Conservation (phyloP, 2,888 invertebrate genomes). For the Eilema depressum region DNA sequence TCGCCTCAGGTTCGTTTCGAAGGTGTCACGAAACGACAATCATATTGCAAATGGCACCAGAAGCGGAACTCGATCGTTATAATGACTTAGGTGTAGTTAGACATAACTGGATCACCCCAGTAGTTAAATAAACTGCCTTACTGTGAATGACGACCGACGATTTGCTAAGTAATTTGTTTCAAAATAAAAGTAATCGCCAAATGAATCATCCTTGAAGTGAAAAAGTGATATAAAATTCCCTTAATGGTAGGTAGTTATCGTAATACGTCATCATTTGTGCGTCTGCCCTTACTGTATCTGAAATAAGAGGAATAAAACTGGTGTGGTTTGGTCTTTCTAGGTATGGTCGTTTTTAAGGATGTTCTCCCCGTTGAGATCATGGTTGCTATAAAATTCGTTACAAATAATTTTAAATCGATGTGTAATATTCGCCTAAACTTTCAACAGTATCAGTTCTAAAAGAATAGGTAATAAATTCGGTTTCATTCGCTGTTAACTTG, state of each 20-base stretch:
- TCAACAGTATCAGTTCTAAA: not conserved
- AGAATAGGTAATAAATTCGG: too few species aligned
- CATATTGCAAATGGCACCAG: constrained; percentile 38
- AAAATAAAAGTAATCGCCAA: not conserved
- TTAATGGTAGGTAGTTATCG: not conserved
- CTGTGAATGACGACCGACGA: not conserved
- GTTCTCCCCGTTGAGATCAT: too few species aligned
- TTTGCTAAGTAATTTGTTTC: not conserved
- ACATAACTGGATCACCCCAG: constrained; percentile 5
- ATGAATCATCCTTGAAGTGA: not conserved
- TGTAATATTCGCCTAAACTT: not conserved
- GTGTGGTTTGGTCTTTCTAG: not conserved
- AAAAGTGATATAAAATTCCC: not conserved
- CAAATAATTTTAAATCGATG: not conserved
- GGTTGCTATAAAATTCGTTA: not conserved
- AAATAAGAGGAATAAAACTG: not conserved
- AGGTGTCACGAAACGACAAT: constrained; percentile 33
- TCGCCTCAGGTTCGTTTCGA: constrained; percentile 33
- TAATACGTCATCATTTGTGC: not conserved
- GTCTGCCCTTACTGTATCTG: not conserved
- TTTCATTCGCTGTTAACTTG: not conserved
- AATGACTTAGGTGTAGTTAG: constrained; percentile 31
- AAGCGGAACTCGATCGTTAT: constrained; percentile 39
- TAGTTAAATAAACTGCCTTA: constrained; percentile 23
- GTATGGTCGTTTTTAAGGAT: not conserved